Conservation (phyloP, 2,113 vertebrate genomes). For the Calidris pygmaea region DNA sequence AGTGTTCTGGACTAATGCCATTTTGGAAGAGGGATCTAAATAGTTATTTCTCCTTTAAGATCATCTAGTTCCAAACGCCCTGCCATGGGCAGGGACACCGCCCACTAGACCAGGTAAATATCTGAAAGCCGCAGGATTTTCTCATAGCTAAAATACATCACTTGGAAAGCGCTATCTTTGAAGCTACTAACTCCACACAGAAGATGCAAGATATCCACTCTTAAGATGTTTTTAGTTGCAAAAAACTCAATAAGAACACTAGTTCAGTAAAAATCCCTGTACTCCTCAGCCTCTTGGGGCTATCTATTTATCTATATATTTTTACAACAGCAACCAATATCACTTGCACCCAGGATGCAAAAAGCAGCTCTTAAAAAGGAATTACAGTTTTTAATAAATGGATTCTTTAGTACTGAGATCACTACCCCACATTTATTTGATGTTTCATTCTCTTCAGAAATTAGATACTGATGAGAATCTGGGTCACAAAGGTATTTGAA, state of each 20-base stretch:
- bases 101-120: neutral
- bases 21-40: neutral
- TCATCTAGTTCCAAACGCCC: too few relatives aligned
- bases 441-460: constrained; percentile 4
- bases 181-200: neutral
- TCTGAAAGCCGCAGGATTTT: neutral
- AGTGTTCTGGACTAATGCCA: neutral
- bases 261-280: neutral
- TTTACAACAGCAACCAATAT: neutral
- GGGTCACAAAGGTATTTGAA: neutral
- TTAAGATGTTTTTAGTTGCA: neutral
- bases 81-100: too few relatives aligned
- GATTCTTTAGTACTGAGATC: constrained; percentile 1
- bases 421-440: neutral
- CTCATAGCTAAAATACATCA: neutral
- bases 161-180: neutral
- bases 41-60: neutral
- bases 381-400: constrained; percentile 9
- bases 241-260: neutral
- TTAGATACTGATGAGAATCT: constrained; percentile 13
- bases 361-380: neutral
- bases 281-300: neutral
- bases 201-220: neutral
- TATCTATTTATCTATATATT: neutral
- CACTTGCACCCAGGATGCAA: neutral